phyloP scores from a whole-genome alignment of 1,140 invertebrate species.

The Cryptotermes secundus region DNA sequence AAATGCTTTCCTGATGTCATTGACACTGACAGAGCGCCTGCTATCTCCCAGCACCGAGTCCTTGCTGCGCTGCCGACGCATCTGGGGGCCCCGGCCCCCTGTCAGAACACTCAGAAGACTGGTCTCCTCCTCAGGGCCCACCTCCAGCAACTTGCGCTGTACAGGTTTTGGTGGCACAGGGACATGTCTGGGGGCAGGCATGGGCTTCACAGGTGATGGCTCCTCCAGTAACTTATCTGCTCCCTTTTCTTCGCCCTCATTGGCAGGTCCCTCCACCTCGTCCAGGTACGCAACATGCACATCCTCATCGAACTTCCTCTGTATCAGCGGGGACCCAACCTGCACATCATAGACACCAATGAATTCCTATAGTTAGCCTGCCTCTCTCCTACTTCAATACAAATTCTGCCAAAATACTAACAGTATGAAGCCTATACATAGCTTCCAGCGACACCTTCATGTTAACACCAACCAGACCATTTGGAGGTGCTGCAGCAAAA shows the following conservation, averaged over 20 bases:
- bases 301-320: slow-evolving; percentile 60
- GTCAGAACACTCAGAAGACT: background rate
- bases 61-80: background rate
- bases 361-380: too few relatives aligned
- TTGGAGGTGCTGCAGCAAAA: too few relatives aligned
- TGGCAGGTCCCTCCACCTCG: slow-evolving; percentile 24
- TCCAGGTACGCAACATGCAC: slow-evolving; percentile 16
- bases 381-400: too few relatives aligned
- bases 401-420: too few relatives aligned
- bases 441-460: too few relatives aligned
- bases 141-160: background rate
- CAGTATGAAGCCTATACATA: too few relatives aligned
- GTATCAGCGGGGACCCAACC: slow-evolving; percentile 65
- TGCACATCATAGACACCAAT: too few relatives aligned
- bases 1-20: slow-evolving; percentile 62
- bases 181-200: background rate
- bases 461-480: too few relatives aligned
- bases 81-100: too few relatives aligned
- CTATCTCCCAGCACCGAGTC: slow-evolving; percentile 27
- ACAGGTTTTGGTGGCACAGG: slow-evolving; percentile 6
- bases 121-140: background rate
- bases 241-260: background rate
- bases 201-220: background rate
- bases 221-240: background rate
- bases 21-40: slow-evolving; percentile 51